Evolutionary conservation across 2,888 invertebrate genomes (phyloP), one percentile per base, ranked within the genome.

Genomic region (Caradrina clavipalpis): DNA sequence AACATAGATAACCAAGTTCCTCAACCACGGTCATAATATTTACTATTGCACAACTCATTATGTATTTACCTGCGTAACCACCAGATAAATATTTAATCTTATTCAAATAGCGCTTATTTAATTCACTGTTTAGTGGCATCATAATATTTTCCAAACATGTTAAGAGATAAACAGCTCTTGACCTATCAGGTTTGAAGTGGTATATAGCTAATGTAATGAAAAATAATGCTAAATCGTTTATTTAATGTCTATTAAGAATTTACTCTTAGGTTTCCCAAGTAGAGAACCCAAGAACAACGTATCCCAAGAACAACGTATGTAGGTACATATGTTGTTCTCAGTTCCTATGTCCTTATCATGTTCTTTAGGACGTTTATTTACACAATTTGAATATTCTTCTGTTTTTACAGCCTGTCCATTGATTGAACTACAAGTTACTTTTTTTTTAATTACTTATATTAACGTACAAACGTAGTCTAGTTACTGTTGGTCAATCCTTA

Each of bases 141-240:
- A 75, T 80, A 75, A 75, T 75, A 66, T 75, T 75, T 75, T 66
- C 0, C 59, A 80, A 76, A 76, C 68, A 75, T 53, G 59, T 77
- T 58, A 51, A 47, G 60, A 47, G 39, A 39, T 42, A 47, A 49
- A 42, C 59, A 35, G 21, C 13, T 76, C 54, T 71, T 61, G 78
- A 72, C 54, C 42, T 50, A 45, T 78, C 35, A 21, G 50, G 19
- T 60, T 10, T 21, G 11, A 55, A 78, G 26, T 45, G 17, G 45
- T 2, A 15, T 6, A 26, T 26, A 26, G 26, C 26, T 42, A 42
- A 13, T 17, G 3, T 45, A 45, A 45, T 17, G 42, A 45, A 45
- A 45, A 45, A 45, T 45, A 45, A n/a, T n/a, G 17, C 7, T 26
- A 7, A 61, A 21, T n/a, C 57, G 5, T 45, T 45, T 15, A 15